Conservation (phyloP, 2,797 vertebrate genomes). For the Anguilla obscura region DNA sequence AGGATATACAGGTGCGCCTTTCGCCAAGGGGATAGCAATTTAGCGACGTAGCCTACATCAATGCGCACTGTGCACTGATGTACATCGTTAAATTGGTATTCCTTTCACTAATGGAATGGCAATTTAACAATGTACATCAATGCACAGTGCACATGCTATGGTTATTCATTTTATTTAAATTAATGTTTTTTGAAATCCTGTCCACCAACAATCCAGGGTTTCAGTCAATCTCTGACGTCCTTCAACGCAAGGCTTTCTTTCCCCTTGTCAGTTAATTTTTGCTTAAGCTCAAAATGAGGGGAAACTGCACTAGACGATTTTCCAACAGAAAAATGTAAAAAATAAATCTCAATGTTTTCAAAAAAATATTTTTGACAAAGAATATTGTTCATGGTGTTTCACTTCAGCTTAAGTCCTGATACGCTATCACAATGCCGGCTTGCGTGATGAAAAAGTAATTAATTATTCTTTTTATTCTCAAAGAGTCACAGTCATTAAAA, state of each 20-base stretch:
- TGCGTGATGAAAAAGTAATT: not conserved
- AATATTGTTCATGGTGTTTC: not conserved
- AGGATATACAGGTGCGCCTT: too few species aligned
- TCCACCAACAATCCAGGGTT: not conserved
- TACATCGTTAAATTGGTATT: too few species aligned
- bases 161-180: too few species aligned
- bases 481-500: not conserved
- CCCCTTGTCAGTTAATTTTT: not conserved
- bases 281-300: not conserved
- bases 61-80: too few species aligned
- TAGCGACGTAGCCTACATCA: too few species aligned
- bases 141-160: too few species aligned
- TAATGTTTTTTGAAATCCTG: too few species aligned
- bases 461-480: not conserved
- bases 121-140: too few species aligned
- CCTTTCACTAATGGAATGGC: too few species aligned
- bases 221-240: not conserved
- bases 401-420: not conserved
- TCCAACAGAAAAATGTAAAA: not conserved
- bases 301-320: not conserved
- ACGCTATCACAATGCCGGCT: not conserved
- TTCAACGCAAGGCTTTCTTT: not conserved
- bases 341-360: not conserved
- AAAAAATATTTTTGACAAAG: not conserved
- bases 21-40: too few species aligned